phyloP scores from a whole-genome alignment of 2,113 vertebrate species.

The Callipepla californica region DNA sequence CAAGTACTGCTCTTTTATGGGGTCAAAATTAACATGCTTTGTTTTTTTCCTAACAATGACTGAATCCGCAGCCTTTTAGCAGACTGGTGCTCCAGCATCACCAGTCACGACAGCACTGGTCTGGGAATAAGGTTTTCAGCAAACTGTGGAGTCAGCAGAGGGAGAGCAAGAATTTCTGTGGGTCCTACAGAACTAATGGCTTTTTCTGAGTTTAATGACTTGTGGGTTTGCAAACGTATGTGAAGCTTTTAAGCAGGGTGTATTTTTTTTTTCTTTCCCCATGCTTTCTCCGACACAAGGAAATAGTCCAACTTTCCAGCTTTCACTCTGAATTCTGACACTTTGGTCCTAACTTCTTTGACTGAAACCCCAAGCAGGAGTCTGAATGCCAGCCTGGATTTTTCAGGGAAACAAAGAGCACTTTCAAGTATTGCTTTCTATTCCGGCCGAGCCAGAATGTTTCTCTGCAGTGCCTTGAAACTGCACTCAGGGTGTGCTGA shows the following conservation, averaged over 20 bases:
- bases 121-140: not conserved
- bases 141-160: constrained; percentile 19
- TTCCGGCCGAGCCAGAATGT: constrained; percentile 13
- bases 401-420: constrained; percentile 63
- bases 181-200: constrained; percentile 20
- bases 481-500: constrained; percentile 40
- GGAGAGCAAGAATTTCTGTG: constrained; percentile 15
- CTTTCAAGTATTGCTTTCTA: constrained; percentile 62
- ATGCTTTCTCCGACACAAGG: constrained; percentile 23
- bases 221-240: constrained; percentile 25
- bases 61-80: not conserved
- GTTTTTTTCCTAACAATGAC: not conserved
- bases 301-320: constrained; percentile 59
- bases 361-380: constrained; percentile 19
- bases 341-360: constrained; percentile 42
- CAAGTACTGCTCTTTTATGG: not conserved
- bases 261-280: not conserved
- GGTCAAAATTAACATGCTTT: constrained; percentile 21
- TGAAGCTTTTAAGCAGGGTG: constrained; percentile 19
- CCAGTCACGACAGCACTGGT: not conserved
- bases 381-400: constrained; percentile 56
- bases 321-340: constrained; percentile 48
- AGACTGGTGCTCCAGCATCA: not conserved
- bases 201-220: constrained; percentile 38
- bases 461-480: constrained; percentile 47